Percentiles rank a stretch among this genome's conserved stretches.
These are phyloP conservation scores for Mormyrus lacerda DNA, from an alignment of 2,113 vertebrate species.

Conservation along the genomic window DNA sequence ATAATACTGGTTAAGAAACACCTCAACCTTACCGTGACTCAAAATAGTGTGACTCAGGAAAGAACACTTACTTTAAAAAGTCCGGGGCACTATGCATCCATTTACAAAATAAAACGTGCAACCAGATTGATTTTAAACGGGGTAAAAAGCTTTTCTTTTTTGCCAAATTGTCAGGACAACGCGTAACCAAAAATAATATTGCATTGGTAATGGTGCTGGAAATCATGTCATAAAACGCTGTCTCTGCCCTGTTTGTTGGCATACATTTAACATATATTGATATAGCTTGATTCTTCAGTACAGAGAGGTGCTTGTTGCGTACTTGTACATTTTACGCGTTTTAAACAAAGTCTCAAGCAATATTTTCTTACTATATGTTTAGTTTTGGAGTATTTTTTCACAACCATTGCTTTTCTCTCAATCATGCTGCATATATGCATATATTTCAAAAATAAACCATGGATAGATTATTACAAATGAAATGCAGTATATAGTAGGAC, in stretches of 20 bases:
- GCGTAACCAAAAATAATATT: not conserved
- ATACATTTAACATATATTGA: not conserved
- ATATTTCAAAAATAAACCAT: not conserved
- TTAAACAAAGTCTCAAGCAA: not conserved
- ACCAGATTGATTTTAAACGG: not conserved
- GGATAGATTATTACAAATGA: not conserved
- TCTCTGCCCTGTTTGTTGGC: not conserved
- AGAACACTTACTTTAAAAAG: not conserved
- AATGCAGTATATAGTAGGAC: not conserved
- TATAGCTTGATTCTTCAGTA: not conserved
- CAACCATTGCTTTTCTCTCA: not conserved
- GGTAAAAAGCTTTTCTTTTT: not conserved
- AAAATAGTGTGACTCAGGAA: not conserved
- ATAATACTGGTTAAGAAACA: conserved; percentile 71
- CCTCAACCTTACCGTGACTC: conserved; percentile 38
- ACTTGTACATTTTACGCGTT: not conserved
- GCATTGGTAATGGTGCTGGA: not conserved
- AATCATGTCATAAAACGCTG: not conserved
- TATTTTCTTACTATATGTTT: not conserved
- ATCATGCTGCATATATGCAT: not conserved
- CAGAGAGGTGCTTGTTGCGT: not conserved
- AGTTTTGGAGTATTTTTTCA: not conserved
- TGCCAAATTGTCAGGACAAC: not conserved
- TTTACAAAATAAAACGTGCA: not conserved
- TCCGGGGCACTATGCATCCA: not conserved